Evolutionary conservation across 2,113 vertebrate genomes (phyloP), one percentile per base, ranked within the genome.

Genomic region (Pithys albifrons): DNA sequence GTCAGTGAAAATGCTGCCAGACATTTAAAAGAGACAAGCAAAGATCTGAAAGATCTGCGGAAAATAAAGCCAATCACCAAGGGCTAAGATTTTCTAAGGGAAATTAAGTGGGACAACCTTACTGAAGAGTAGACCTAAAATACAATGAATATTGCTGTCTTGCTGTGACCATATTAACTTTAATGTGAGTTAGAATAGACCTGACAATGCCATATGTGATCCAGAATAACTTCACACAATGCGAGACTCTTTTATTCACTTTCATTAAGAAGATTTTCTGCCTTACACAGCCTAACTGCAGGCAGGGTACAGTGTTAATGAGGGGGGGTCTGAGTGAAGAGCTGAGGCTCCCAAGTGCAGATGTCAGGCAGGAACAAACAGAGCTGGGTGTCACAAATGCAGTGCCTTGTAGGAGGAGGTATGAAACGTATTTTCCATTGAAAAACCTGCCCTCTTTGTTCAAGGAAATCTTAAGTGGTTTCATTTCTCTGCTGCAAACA

Each of bases 401-500:
- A 14, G 41, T 17, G 29, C 61, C 28, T n/a, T 3, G 2, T 4
- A 62, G 70, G 57, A 84, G 59, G 39, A 61, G 7, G 61, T 24
- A n/a, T 7, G 3, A 71, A 19, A 14, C 33, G 9, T 11, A 5
- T 58, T 85, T 91, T 73, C 77, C 69, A 22, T 39, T 79, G 80
- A 88, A 95, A 95, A 95, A 59, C 46, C 76, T 67, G 7, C 77
- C 18, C 17, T 59, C 71, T 88, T 93, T 79, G 77, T 95, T 91
- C 84, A 22, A 93, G 89, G 78, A 94, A 78, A 79, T 20, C 75
- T 64, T 70, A 85, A 85, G 91, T 43, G 88, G 75, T 85, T 97
- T 96, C 84, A 65, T 88, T 89, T 93, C 89, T 97, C 65, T 88
- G 85, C 74, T 87, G 83, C 94, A 89, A 92, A 95, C 95, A 96